Percentiles rank a stretch among this genome's conserved stretches.
Evolutionary conservation across 1,140 invertebrate species (phyloP).

Genomic region (Tetragnatha versicolor): DNA sequence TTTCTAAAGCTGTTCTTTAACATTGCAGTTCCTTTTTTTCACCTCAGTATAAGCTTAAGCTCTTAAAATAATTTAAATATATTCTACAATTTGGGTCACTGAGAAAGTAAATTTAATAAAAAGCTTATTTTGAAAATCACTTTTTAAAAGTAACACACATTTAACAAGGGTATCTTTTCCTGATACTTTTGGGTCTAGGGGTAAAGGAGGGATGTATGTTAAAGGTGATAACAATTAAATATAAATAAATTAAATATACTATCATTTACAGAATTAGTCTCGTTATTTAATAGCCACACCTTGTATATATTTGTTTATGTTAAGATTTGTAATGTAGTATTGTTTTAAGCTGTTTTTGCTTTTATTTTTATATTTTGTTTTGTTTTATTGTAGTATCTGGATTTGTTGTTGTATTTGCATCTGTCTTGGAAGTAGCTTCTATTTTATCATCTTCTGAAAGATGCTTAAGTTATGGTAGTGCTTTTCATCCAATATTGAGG

Average conservation of each 20-base stretch:
- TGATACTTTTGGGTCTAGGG: too few species aligned
- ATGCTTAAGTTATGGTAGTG: background rate
- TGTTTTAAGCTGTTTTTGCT: too few species aligned
- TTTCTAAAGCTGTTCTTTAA: too few species aligned
- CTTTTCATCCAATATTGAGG: background rate
- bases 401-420: background rate
- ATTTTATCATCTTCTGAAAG: background rate
- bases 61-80: too few species aligned
- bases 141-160: too few species aligned
- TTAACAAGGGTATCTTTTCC: too few species aligned
- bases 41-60: too few species aligned
- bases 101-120: too few species aligned
- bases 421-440: background rate
- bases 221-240: background rate
- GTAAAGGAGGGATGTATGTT: background rate
- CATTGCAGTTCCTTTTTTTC: too few species aligned
- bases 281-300: background rate
- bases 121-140: too few species aligned
- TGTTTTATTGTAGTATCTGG: conserved; percentile 1
- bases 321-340: background rate
- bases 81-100: too few species aligned
- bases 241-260: background rate
- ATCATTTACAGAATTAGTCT: background rate
- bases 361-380: too few species aligned
- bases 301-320: background rate